Percentiles rank a stretch among this genome's conserved stretches.
phyloP scores from a whole-genome alignment of 2,797 vertebrate genomes.

The Sphaeramia orbicularis region DNA sequence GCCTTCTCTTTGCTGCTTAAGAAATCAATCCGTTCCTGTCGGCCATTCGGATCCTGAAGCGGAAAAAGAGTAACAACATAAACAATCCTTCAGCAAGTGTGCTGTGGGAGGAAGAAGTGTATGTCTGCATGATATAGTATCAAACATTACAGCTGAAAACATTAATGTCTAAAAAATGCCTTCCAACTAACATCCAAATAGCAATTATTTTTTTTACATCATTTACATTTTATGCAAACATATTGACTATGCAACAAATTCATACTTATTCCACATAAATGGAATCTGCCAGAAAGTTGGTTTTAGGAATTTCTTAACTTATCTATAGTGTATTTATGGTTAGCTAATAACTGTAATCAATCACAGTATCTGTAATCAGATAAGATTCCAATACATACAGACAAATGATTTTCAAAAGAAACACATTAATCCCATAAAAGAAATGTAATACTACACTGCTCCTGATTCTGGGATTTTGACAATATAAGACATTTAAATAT shows the following conservation, averaged over 20 bases:
- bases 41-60: constrained; percentile 56
- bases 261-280: background rate
- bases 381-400: background rate
- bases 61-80: constrained; percentile 17
- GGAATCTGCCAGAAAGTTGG: background rate
- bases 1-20: constrained; percentile 69
- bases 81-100: background rate
- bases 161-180: no score
- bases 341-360: no score
- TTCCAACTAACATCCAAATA: no score
- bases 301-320: background rate
- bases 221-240: background rate
- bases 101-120: background rate
- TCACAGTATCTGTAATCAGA: background rate
- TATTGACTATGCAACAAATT: no score
- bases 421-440: background rate
- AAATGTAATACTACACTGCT: background rate
- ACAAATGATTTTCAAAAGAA: background rate
- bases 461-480: background rate
- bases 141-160: no score
- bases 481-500: background rate
- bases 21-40: constrained; percentile 75
- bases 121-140: background rate
- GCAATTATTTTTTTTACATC: constrained; percentile 10
- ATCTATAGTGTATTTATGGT: no score